A percentile compares a stretch with the other conserved stretches of the same genome.
These are phyloP conservation scores for Catostylus mosaicus DNA, from an alignment of 30 jellyfish, hydroid and myxozoan genomes.

Conservation along the genomic window DNA sequence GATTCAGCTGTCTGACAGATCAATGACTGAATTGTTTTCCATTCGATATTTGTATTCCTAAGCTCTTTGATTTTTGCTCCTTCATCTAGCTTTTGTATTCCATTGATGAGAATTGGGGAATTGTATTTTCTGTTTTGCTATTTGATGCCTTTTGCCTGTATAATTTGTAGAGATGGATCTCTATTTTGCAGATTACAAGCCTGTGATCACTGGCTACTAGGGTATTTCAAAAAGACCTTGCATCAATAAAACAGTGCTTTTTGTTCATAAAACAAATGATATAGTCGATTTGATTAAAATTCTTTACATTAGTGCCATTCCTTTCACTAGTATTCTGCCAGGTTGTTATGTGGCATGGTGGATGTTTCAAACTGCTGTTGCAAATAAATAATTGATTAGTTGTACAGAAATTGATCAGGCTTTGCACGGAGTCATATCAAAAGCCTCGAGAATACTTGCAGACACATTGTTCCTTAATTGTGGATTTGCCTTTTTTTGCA, in stretches of 20 bases:
- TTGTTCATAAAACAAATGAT: slow-evolving; percentile 45
- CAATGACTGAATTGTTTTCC: background rate
- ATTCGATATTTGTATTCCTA: no score
- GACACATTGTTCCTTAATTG: slow-evolving; percentile 11
- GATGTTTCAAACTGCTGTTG: slow-evolving; percentile 52
- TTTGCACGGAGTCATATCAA: slow-evolving; percentile 30
- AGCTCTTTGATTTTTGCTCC: background rate
- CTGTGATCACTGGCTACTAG: no score
- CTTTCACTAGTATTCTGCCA: slow-evolving; percentile 45
- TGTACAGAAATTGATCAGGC: slow-evolving; percentile 31
- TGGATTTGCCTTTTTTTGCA: slow-evolving; percentile 35
- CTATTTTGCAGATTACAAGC: no score
- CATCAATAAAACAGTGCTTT: no score
- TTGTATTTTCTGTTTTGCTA: slow-evolving; percentile 30
- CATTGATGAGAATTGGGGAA: slow-evolving; percentile 33
- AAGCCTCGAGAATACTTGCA: slow-evolving; percentile 34
- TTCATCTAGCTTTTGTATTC: slow-evolving; percentile 30
- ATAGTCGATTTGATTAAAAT: slow-evolving; percentile 27
- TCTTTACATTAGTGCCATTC: slow-evolving; percentile 24
- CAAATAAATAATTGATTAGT: slow-evolving; percentile 27
- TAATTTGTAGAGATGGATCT: no score
- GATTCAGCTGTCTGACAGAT: background rate
- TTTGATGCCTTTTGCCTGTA: no score
- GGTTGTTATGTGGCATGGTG: slow-evolving; percentile 60
- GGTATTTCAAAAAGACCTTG: no score